Evolutionary conservation across 2,113 vertebrate species (phyloP), one percentile per base, ranked within the genome.

Genomic region (Ochotona princeps): DNA sequence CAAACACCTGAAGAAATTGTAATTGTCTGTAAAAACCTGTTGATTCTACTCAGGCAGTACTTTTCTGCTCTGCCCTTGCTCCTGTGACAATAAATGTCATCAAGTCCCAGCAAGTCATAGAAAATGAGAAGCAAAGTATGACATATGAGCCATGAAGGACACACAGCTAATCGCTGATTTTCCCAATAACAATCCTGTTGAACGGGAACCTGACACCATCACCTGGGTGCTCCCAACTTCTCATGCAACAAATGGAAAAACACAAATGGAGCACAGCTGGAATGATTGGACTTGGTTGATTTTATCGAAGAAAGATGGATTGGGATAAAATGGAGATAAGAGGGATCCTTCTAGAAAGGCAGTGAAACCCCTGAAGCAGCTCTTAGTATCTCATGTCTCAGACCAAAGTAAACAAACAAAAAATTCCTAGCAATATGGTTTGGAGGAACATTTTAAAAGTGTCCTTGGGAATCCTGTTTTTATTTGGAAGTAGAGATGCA

Each of bases 311-410:
- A 73, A n/a, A 78, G 51, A 54, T 8, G 13, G 9, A 30, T 51
- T 81, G 1, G 25, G 65, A 61, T 6, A 26, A 5, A 61, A 21
- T 1, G 20, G 0, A 1, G 0, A 0, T 60, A 44, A 72, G 17
- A 51, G 76, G 9, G 28, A 63, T 49, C 20, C 21, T 1, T 1
- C 10, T 35, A 32, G 14, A 20, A 49, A 38, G 83, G 6, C 28
- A 81, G 54, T 54, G 67, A 35, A 81, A 70, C 10, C 18, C 13
- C 26, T 70, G 11, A 11, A 30, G 26, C 25, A 26, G n/a, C 26
- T 30, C 3, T n/a, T 54, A 51, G 30, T 30, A 23, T 30, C 44
- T 12, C 23, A 44, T 44, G 38, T 44, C 38, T 44, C 38, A 44
- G 38, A 44, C 38, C 38, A 44, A 44, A 44, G 38, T 44, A 44